Percentiles rank a stretch among this genome's conserved stretches.
phyloP scores from a whole-genome alignment of 2,888 invertebrate species.

The Protula sp. region DNA sequence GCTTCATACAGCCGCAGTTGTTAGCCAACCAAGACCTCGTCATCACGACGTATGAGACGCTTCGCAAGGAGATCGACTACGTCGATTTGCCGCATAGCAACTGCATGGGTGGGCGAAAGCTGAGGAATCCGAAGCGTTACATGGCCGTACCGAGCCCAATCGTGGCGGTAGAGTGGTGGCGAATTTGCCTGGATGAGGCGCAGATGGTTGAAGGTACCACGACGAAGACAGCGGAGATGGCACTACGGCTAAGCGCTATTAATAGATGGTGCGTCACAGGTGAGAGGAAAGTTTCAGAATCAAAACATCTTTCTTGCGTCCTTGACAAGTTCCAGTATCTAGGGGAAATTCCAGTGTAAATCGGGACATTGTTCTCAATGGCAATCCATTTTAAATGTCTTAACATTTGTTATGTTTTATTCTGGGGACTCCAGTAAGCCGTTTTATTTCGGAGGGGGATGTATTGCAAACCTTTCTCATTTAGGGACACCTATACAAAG shows the following conservation, averaged over 20 bases:
- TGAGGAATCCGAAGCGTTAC: constrained; percentile 63
- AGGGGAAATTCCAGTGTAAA: too few species aligned
- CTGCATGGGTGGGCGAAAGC: constrained; percentile 45
- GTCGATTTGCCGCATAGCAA: constrained; percentile 58
- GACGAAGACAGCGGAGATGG: constrained; percentile 63
- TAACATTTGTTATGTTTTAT: too few species aligned
- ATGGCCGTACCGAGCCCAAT: constrained; percentile 65
- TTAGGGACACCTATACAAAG: constrained; percentile 66
- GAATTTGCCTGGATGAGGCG: constrained; percentile 68
- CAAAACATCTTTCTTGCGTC: too few species aligned
- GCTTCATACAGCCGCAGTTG: constrained; percentile 62
- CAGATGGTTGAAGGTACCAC: constrained; percentile 69
- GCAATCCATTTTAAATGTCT: too few species aligned
- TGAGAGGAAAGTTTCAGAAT: too few species aligned
- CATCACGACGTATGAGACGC: constrained; percentile 66
- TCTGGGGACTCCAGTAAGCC: too few species aligned
- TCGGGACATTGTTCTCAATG: too few species aligned
- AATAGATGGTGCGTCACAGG: constrained; percentile 68
- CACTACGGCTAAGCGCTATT: constrained; percentile 58
- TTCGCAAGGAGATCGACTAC: constrained; percentile 63
- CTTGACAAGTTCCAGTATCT: too few species aligned
- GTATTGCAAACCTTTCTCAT: too few species aligned
- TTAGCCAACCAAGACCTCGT: constrained; percentile 67
- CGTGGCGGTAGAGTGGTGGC: constrained; percentile 69
- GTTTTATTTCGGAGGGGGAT: too few species aligned